A percentile compares a stretch with the other conserved stretches of the same genome.
These are phyloP conservation scores for Pecten maximus DNA, from an alignment of 2,888 invertebrate species.

Conservation along the genomic window DNA sequence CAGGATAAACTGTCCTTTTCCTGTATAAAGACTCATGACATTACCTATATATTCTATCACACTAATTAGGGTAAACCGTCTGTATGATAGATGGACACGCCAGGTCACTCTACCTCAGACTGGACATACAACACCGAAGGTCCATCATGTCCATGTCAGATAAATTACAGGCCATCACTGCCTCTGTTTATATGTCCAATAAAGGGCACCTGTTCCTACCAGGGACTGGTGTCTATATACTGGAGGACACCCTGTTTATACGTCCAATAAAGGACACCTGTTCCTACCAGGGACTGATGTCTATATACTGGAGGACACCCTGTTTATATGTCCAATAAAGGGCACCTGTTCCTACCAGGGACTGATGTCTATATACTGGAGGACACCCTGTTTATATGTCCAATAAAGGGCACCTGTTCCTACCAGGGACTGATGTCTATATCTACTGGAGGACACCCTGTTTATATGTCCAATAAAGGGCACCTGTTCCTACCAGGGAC, in stretches of 20 bases:
- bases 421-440: neutral
- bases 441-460: neutral
- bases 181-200: neutral
- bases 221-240: neutral
- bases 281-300: neutral
- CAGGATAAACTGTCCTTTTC: neutral
- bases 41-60: no score
- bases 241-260: neutral
- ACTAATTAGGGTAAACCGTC: no score
- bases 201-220: no score
- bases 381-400: neutral
- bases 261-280: constrained; percentile 21
- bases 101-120: neutral
- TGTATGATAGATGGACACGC: neutral
- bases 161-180: neutral
- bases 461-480: constrained; percentile 14
- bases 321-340: neutral
- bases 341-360: neutral
- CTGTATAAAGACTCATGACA: no score
- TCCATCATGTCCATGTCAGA: neutral
- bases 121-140: neutral
- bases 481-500: neutral
- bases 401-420: constrained; percentile 10
- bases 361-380: neutral
- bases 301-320: neutral